Conservation (phyloP, 2,113 vertebrate species). For the Phaethornis superciliosus region DNA sequence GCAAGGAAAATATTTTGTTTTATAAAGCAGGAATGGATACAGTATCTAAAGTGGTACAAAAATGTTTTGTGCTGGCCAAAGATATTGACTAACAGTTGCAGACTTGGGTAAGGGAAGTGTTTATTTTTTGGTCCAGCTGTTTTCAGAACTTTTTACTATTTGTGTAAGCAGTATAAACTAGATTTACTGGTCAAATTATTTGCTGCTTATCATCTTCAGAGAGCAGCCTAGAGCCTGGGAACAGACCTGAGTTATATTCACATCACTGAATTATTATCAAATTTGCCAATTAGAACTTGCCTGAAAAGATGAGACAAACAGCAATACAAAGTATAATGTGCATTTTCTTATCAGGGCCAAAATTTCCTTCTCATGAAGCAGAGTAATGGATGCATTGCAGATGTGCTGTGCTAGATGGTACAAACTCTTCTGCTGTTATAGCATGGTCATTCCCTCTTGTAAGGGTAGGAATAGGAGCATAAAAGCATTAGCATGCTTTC, state of each 20-base stretch:
- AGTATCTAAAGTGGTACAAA: neutral
- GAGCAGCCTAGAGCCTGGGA: constrained; percentile 59
- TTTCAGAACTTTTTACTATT: neutral
- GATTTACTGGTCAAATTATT: neutral
- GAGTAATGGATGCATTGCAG: neutral
- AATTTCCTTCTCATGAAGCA: neutral
- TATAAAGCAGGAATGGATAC: neutral
- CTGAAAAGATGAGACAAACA: neutral
- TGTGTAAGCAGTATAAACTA: neutral
- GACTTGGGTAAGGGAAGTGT: neutral
- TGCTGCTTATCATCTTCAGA: constrained; percentile 43
- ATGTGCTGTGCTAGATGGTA: neutral
- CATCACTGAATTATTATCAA: neutral
- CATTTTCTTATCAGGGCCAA: neutral
- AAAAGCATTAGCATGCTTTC: neutral
- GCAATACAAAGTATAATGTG: neutral
- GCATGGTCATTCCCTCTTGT: neutral
- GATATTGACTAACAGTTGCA: neutral
- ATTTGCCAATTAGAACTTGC: neutral
- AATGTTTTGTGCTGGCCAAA: neutral
- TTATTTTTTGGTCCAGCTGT: neutral
- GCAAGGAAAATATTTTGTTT: neutral
- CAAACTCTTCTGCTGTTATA: neutral
- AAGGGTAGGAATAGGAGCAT: neutral
- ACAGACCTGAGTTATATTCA: neutral